A percentile compares a stretch with the other conserved stretches of the same genome.
These are phyloP conservation scores for Morbakka virulenta DNA, from an alignment of 30 jellyfish, hydroid and myxozoan genomes.

Conservation along the genomic window DNA sequence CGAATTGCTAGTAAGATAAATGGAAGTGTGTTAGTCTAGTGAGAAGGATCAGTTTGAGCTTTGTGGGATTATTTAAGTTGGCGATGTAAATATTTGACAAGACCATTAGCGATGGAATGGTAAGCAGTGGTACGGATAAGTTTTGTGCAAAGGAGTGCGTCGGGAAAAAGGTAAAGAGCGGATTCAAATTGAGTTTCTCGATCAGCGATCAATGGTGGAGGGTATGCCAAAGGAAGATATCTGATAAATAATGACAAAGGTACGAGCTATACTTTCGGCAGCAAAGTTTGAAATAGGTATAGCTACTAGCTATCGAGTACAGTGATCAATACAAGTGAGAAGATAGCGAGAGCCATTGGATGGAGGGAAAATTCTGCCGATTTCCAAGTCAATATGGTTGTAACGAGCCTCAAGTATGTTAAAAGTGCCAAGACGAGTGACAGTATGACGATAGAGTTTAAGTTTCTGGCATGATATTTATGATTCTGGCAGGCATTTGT, in stretches of 20 bases:
- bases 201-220: slow-evolving; percentile 15
- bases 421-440: slow-evolving; percentile 2
- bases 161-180: not conserved
- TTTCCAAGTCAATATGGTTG: slow-evolving; percentile 28
- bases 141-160: not conserved
- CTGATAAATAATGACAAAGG: slow-evolving; percentile 19
- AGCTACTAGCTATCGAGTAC: slow-evolving; percentile 44
- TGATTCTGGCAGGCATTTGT: no score
- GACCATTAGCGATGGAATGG: slow-evolving; percentile 58
- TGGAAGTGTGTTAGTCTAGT: slow-evolving; percentile 27
- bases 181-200: slow-evolving; percentile 50
- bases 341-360: slow-evolving; percentile 5
- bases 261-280: slow-evolving; percentile 29
- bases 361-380: slow-evolving; percentile 31
- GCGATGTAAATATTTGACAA: slow-evolving; percentile 44
- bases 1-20: slow-evolving; percentile 39
- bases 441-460: no score
- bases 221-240: slow-evolving; percentile 38
- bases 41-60: no score
- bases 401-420: slow-evolving; percentile 9
- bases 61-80: slow-evolving; percentile 1
- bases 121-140: slow-evolving; percentile 42
- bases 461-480: no score
- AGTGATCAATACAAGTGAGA: slow-evolving; percentile 22
- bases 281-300: slow-evolving; percentile 17